Evolutionary conservation across 2,113 vertebrate species (phyloP).

Genomic region (Gallinago jamesoni): DNA sequence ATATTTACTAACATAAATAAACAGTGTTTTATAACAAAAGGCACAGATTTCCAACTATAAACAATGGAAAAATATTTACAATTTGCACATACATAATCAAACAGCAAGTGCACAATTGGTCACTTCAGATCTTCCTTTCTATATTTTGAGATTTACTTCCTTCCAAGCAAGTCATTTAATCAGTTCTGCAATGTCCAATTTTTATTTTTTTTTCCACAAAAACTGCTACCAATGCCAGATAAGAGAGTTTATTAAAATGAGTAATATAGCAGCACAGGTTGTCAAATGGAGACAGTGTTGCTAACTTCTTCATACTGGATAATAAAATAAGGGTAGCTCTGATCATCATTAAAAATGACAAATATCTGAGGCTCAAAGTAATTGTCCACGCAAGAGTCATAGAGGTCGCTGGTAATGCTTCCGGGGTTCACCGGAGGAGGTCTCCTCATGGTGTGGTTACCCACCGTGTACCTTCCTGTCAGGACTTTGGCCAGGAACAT

Average conservation of each 20-base stretch:
- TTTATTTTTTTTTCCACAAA: neutral
- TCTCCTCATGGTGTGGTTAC: conserved; percentile 94
- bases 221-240: conserved; percentile 61
- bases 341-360: conserved; percentile 98
- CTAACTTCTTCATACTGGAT: conserved; percentile 97
- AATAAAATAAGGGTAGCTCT: conserved; percentile 99
- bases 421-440: conserved; percentile 91
- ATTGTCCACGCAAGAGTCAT: conserved; percentile 99
- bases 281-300: conserved; percentile 89
- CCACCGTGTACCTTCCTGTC: conserved; percentile 92
- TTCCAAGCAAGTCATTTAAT: neutral
- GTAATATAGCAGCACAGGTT: conserved; percentile 47
- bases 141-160: neutral
- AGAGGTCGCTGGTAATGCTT: conserved; percentile 94
- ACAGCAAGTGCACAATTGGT: conserved; percentile 70
- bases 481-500: conserved; percentile 99
- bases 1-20: conserved; percentile 94
- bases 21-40: conserved; percentile 90
- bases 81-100: conserved; percentile 73
- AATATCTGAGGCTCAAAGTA: conserved; percentile 98
- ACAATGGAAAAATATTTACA: conserved; percentile 86
- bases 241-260: neutral
- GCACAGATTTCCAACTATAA: conserved; percentile 88
- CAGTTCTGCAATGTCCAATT: neutral
- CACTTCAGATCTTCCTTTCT: conserved; percentile 48